These are phyloP conservation scores for Parascotia fuliginaria DNA, from an alignment of 2,888 invertebrate species.

Conservation along the genomic window DNA sequence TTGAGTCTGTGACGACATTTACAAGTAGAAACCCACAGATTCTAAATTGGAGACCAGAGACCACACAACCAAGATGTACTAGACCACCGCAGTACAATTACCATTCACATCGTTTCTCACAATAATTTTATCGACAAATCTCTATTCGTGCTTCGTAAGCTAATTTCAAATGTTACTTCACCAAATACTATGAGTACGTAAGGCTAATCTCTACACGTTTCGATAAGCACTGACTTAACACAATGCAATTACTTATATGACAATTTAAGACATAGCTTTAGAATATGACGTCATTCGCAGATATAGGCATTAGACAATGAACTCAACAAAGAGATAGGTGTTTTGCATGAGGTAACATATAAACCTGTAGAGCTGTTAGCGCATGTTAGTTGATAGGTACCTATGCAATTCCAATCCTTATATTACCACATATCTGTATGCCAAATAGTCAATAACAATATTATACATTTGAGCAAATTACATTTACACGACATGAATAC, in stretches of 20 bases:
- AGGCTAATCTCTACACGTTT: background rate
- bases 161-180: too few species aligned
- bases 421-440: background rate
- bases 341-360: conserved; percentile 39
- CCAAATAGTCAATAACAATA: conserved; percentile 17
- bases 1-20: too few species aligned
- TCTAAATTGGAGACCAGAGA: too few species aligned
- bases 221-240: background rate
- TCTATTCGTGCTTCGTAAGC: too few species aligned
- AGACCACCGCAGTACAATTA: too few species aligned
- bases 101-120: too few species aligned
- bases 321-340: conserved; percentile 13
- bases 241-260: background rate
- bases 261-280: background rate
- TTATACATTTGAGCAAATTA: conserved; percentile 21
- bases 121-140: too few species aligned
- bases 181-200: too few species aligned
- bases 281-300: conserved; percentile 1
- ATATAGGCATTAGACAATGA: conserved; percentile 9
- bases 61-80: too few species aligned
- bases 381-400: too few species aligned
- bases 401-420: too few species aligned
- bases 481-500: conserved; percentile 29
- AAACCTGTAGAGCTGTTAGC: conserved; percentile 45
- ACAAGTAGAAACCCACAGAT: too few species aligned